Evolutionary conservation across 2,113 vertebrate species (phyloP).

Genomic region (Channa maculata): DNA sequence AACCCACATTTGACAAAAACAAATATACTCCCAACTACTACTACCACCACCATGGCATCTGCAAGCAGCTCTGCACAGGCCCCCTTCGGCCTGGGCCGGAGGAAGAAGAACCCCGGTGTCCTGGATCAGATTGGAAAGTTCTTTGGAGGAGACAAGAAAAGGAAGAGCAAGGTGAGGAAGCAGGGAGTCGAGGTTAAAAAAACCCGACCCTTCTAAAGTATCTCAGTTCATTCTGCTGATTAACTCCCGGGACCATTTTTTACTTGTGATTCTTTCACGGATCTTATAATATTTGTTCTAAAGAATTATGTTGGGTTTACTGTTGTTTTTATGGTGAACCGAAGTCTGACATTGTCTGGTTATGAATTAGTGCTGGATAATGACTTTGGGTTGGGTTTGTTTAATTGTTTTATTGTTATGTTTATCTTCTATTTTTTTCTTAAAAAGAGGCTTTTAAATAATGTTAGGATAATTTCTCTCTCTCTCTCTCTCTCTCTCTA

Average conservation of each 20-base stretch:
- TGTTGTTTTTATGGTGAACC: slow-evolving; percentile 55
- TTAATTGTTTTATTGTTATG: slow-evolving; percentile 4
- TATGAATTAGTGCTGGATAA: slow-evolving; percentile 39
- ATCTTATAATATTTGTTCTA: slow-evolving; percentile 19
- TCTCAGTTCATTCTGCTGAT: slow-evolving; percentile 44
- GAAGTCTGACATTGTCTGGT: slow-evolving; percentile 46
- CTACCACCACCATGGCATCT: slow-evolving; percentile 90
- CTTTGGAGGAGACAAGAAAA: slow-evolving; percentile 96
- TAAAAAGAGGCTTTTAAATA: slow-evolving; percentile 41
- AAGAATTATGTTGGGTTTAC: slow-evolving; percentile 38
- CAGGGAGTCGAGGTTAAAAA: slow-evolving; percentile 50
- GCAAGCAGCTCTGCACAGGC: slow-evolving; percentile 92
- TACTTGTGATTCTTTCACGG: slow-evolving; percentile 36
- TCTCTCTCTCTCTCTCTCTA: neutral
- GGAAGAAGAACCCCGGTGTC: slow-evolving; percentile 92
- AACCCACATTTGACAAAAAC: slow-evolving; percentile 73
- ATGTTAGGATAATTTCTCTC: slow-evolving; percentile 20
- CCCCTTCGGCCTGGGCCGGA: slow-evolving; percentile 85
- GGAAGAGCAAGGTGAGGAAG: slow-evolving; percentile 97
- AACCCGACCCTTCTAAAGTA: slow-evolving; percentile 15
- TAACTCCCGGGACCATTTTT: slow-evolving; percentile 46
- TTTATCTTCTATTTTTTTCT: slow-evolving; percentile 17
- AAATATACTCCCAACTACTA: slow-evolving; percentile 56
- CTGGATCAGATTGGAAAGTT: slow-evolving; percentile 97
- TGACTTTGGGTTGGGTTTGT: slow-evolving; percentile 60